A percentile compares a stretch with the other conserved stretches of the same genome.
Conservation (phyloP, 2,888 invertebrate genomes). For the Agriopis aurantiaria region DNA sequence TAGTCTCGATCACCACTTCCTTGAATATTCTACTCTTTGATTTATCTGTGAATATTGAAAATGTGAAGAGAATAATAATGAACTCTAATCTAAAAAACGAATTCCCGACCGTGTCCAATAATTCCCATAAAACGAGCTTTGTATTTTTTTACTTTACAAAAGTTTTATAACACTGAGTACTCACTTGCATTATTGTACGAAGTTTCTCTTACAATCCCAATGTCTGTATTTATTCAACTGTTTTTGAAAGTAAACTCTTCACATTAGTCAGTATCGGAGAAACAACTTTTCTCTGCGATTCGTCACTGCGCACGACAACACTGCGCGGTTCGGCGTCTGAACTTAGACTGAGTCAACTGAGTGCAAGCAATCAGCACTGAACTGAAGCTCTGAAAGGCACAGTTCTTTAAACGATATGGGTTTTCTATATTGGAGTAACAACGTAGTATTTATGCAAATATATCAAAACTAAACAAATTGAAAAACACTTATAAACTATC, state of each 20-base stretch:
- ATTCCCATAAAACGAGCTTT: neutral
- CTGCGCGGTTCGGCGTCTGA: conserved; percentile 22
- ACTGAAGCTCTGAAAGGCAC: conserved; percentile 16
- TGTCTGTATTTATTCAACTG: conserved; percentile 18
- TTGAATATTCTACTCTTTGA: neutral
- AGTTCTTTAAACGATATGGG: neutral
- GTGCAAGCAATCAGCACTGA: conserved; percentile 13
- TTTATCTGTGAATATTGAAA: neutral
- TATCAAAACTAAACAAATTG: neutral
- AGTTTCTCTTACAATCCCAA: conserved; percentile 9
- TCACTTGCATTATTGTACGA: conserved; percentile 29
- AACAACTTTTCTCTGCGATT: conserved; percentile 2
- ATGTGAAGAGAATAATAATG: neutral
- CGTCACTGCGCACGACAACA: conserved; percentile 1
- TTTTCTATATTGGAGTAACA: neutral
- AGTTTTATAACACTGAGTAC: conserved; percentile 9
- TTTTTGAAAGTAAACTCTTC: conserved; percentile 2
- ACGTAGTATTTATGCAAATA: neutral
- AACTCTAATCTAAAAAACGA: neutral
- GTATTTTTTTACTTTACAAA: neutral
- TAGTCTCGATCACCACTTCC: neutral
- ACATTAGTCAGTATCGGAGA: conserved; percentile 16
- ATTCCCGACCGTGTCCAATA: neutral
- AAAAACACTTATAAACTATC: no score
- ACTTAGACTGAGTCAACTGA: conserved; percentile 15